These are phyloP conservation scores for Onchidella celtica DNA, from an alignment of 2,888 invertebrate species.

Conservation along the genomic window DNA sequence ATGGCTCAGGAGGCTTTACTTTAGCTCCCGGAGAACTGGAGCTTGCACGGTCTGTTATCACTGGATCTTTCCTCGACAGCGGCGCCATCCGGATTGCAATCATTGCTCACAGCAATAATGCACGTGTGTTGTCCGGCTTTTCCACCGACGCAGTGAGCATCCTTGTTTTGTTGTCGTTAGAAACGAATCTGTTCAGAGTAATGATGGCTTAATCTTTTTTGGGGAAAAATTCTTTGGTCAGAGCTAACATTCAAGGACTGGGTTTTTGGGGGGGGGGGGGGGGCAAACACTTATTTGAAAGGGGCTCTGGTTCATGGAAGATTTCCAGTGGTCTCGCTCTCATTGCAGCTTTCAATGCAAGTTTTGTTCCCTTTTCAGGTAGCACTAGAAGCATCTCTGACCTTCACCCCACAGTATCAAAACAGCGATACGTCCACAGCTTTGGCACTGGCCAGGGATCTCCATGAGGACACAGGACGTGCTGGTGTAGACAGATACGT, in stretches of 20 bases:
- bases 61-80: background rate
- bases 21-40: slow-evolving; percentile 8
- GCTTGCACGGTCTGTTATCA: background rate
- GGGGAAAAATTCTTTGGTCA: too few relatives aligned
- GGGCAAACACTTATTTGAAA: too few relatives aligned
- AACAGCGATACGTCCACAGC: slow-evolving; percentile 7
- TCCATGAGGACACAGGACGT: background rate
- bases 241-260: too few relatives aligned
- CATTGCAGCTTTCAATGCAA: too few relatives aligned
- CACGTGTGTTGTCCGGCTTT: background rate
- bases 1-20: background rate
- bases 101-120: background rate
- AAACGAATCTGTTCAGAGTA: too few relatives aligned
- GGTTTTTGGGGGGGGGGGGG: too few relatives aligned
- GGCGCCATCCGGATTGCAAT: background rate
- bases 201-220: too few relatives aligned
- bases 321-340: too few relatives aligned
- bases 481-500: background rate
- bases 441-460: background rate
- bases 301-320: too few relatives aligned
- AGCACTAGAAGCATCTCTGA: background rate
- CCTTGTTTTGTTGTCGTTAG: too few relatives aligned
- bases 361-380: too few relatives aligned
- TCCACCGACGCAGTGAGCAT: background rate
- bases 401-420: background rate